Evolutionary conservation across 2,888 invertebrate species (phyloP).

Genomic region (Aleiodes alternator): DNA sequence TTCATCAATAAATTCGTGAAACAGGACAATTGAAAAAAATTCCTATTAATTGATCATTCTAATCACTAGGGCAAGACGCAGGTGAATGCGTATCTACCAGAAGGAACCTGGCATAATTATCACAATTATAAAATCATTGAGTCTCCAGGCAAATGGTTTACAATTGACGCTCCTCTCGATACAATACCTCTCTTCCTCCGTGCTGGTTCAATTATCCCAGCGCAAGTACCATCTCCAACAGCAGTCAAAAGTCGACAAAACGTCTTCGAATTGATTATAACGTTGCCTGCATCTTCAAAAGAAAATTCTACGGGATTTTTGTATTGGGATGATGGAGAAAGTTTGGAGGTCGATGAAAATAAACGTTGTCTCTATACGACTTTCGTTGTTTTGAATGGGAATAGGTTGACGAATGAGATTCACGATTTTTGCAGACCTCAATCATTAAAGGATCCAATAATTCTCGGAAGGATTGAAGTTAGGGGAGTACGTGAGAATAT

Average conservation of each 20-base stretch:
- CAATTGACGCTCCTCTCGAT: constrained; percentile 79
- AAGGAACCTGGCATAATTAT: constrained; percentile 83
- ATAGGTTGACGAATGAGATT: not conserved
- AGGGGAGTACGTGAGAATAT: constrained; percentile 68
- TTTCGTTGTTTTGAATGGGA: not conserved
- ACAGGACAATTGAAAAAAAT: too few species aligned
- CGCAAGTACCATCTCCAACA: constrained; percentile 80
- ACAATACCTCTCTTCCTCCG: constrained; percentile 81
- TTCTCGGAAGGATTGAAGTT: constrained; percentile 62
- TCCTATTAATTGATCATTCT: not conserved
- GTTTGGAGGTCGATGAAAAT: constrained; percentile 74
- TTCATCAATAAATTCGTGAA: too few species aligned
- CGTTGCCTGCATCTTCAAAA: constrained; percentile 75
- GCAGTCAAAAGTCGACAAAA: constrained; percentile 81
- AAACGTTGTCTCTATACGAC: not conserved
- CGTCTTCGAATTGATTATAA: constrained; percentile 81
- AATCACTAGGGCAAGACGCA: constrained; percentile 70
- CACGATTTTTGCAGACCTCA: constrained; percentile 32
- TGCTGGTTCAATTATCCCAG: constrained; percentile 84
- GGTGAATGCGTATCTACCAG: constrained; percentile 80
- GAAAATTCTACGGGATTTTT: constrained; percentile 80
- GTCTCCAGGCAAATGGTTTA: constrained; percentile 75
- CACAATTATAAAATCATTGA: constrained; percentile 75
- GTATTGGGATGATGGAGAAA: constrained; percentile 90
- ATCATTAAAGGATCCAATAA: constrained; percentile 54